These are phyloP conservation scores for Pelodiscus sinensis DNA, from an alignment of 2,113 vertebrate species.

Conservation along the genomic window DNA sequence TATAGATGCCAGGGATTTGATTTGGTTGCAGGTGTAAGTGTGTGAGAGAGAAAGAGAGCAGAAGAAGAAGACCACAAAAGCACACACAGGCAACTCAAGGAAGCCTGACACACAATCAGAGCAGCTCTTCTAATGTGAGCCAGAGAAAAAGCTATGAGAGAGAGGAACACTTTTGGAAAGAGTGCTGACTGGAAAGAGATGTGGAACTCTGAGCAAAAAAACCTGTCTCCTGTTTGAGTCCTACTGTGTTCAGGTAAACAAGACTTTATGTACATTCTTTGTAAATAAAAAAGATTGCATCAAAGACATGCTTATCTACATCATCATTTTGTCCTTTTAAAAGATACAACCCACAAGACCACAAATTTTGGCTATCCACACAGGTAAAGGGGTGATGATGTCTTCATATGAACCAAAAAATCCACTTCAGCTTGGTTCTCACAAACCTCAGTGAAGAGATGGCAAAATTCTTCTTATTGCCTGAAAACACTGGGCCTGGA, in stretches of 20 bases:
- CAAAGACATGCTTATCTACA: neutral
- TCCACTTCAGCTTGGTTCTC: neutral
- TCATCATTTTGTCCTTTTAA: neutral
- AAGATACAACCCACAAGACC: neutral
- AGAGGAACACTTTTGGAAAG: neutral
- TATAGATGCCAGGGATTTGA: neutral
- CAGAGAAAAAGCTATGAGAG: neutral
- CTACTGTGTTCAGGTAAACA: neutral
- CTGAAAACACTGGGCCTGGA: neutral
- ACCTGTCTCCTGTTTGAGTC: neutral
- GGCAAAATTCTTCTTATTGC: neutral
- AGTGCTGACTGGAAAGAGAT: neutral
- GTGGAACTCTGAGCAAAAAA: neutral
- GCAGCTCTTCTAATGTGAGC: neutral
- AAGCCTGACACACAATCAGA: neutral
- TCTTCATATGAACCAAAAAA: neutral
- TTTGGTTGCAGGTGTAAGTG: neutral
- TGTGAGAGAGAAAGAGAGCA: too few relatives aligned
- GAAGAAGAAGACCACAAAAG: too few relatives aligned
- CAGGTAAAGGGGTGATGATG: neutral
- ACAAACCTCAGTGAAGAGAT: neutral
- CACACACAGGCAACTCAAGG: too few relatives aligned
- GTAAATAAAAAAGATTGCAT: neutral
- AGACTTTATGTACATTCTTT: neutral
- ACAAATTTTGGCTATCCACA: neutral